Evolutionary conservation across 1,140 invertebrate species (phyloP).

Genomic region (Drosophila subobscura): DNA sequence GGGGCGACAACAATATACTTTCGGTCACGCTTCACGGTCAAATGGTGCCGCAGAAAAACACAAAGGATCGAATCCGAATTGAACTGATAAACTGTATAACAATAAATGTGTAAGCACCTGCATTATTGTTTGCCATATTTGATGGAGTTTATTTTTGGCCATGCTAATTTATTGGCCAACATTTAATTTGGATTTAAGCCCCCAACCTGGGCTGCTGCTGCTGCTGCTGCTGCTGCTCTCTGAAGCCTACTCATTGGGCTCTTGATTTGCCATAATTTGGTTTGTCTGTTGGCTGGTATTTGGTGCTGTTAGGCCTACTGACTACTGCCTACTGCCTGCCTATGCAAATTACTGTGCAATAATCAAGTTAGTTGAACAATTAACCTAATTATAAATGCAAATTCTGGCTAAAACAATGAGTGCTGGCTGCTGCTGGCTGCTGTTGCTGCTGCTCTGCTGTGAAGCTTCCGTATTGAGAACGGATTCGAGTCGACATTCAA

Average conservation of each 20-base stretch:
- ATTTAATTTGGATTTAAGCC: slow-evolving; percentile 33
- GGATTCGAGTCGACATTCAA: slow-evolving; percentile 47
- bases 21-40: slow-evolving; percentile 43
- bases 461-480: slow-evolving; percentile 46
- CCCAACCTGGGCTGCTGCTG: neutral
- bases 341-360: slow-evolving; percentile 72
- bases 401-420: slow-evolving; percentile 71
- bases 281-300: slow-evolving; percentile 15
- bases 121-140: slow-evolving; percentile 39
- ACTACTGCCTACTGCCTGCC: slow-evolving; percentile 5
- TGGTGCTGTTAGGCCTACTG: too few species aligned
- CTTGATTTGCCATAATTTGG: slow-evolving; percentile 67
- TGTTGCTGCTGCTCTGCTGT: too few species aligned
- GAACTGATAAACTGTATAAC: slow-evolving; percentile 12
- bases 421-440: slow-evolving; percentile 5
- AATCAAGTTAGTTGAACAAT: slow-evolving; percentile 76
- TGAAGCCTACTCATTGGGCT: slow-evolving; percentile 32
- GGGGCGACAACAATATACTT: slow-evolving; percentile 1
- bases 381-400: slow-evolving; percentile 80
- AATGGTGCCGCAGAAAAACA: slow-evolving; percentile 14
- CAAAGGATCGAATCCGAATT: slow-evolving; percentile 32
- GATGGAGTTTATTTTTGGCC: slow-evolving; percentile 37
- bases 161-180: slow-evolving; percentile 53
- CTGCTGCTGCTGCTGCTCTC: slow-evolving; percentile 1
- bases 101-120: slow-evolving; percentile 46